Evolutionary conservation across 2,888 invertebrate genomes (phyloP).

Genomic region (Athalia circularis): DNA sequence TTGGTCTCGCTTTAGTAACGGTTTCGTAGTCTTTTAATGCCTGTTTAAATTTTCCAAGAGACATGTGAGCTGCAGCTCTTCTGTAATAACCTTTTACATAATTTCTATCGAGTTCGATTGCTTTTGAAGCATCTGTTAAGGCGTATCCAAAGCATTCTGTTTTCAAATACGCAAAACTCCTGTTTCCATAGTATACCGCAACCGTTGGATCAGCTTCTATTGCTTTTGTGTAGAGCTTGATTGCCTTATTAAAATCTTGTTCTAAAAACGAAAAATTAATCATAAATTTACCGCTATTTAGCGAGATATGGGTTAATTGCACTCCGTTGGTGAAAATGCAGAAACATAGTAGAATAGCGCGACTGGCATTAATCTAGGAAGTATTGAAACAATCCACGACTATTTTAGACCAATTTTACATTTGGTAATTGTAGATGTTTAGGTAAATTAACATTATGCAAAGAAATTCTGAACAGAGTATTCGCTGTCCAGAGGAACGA

Average conservation of each 20-base stretch:
- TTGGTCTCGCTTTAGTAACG: slow-evolving; percentile 94
- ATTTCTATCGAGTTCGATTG: slow-evolving; percentile 90
- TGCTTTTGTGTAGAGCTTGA: slow-evolving; percentile 90
- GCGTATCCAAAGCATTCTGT: slow-evolving; percentile 98
- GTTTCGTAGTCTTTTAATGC: slow-evolving; percentile 98
- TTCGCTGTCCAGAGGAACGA: too few relatives aligned
- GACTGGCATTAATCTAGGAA: too few relatives aligned
- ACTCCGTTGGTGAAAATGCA: too few relatives aligned
- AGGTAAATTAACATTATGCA: too few relatives aligned
- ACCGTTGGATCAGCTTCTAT: slow-evolving; percentile 89
- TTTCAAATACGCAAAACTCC: slow-evolving; percentile 95
- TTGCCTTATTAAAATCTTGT: slow-evolving; percentile 92
- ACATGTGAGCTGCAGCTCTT: slow-evolving; percentile 97
- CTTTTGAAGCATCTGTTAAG: slow-evolving; percentile 91
- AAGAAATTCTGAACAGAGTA: too few relatives aligned
- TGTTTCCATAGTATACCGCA: slow-evolving; percentile 94
- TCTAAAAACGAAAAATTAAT: slow-evolving; percentile 79
- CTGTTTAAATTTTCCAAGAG: slow-evolving; percentile 96
- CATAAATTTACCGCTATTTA: neutral
- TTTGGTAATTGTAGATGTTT: too few relatives aligned
- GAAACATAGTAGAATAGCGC: too few relatives aligned
- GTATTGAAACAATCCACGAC: too few relatives aligned
- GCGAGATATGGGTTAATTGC: too few relatives aligned
- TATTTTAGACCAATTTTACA: too few relatives aligned
- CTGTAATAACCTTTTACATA: slow-evolving; percentile 99